Conservation (phyloP, 2,113 vertebrate genomes). For the Lepus americanus region DNA sequence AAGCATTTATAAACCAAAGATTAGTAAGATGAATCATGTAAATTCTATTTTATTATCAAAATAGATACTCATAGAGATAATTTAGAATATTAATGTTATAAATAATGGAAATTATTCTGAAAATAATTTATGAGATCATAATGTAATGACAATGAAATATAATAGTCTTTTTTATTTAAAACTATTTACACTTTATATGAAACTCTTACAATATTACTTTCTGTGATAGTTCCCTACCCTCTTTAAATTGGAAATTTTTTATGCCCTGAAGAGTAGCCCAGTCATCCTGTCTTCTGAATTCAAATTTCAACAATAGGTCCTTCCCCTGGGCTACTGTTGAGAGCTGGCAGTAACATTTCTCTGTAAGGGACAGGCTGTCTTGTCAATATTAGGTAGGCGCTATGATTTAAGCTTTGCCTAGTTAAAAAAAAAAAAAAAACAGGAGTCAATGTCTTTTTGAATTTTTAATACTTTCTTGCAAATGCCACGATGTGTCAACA, state of each 20-base stretch:
- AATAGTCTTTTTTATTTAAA: background rate
- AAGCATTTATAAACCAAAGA: background rate
- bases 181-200: background rate
- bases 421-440: slow-evolving; percentile 63
- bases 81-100: slow-evolving; percentile 2
- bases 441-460: slow-evolving; percentile 36
- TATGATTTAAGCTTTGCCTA: slow-evolving; percentile 41
- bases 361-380: slow-evolving; percentile 49
- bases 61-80: slow-evolving; percentile 6
- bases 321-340: slow-evolving; percentile 70
- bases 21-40: slow-evolving; percentile 42
- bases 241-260: slow-evolving; percentile 52
- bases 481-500: slow-evolving; percentile 68
- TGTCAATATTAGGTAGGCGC: slow-evolving; percentile 34
- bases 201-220: background rate
- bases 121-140: slow-evolving; percentile 43
- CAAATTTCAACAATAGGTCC: slow-evolving; percentile 79
- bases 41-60: slow-evolving; percentile 57
- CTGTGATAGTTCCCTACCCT: background rate
- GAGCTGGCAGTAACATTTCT: slow-evolving; percentile 74
- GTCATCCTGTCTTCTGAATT: slow-evolving; percentile 58
- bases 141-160: too few species aligned
- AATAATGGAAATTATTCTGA: slow-evolving; percentile 46
- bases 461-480: slow-evolving; percentile 35
- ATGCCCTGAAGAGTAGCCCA: slow-evolving; percentile 1